These are phyloP conservation scores for Coreius guichenoti DNA, from an alignment of 2,797 vertebrate genomes.

Conservation along the genomic window DNA sequence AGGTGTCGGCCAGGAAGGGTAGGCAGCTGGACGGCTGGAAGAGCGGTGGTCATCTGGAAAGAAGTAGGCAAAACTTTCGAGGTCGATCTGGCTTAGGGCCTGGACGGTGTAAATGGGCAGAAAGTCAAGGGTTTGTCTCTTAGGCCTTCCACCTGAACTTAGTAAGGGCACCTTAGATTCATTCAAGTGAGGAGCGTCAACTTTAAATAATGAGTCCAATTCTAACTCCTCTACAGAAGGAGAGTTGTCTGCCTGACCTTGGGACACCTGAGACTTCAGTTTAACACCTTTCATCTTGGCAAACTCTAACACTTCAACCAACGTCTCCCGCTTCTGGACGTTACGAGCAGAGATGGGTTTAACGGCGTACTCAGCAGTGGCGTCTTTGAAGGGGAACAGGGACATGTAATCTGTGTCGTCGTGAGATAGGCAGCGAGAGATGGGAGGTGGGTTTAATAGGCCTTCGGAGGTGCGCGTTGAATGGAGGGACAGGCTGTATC, in stretches of 20 bases:
- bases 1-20: conserved; percentile 77
- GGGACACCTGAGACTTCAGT: not conserved
- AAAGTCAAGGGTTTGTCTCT: conserved; percentile 69
- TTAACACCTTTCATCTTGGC: not conserved
- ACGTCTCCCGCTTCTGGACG: conserved; percentile 49
- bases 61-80: conserved; percentile 79
- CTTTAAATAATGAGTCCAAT: conserved; percentile 29
- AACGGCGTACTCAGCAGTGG: conserved; percentile 75
- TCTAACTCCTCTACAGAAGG: conserved; percentile 34
- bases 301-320: not conserved
- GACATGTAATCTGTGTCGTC: conserved; percentile 78
- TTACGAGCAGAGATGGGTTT: conserved; percentile 61
- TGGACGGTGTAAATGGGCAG: conserved; percentile 66
- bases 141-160: conserved; percentile 52
- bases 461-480: conserved; percentile 32
- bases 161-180: conserved; percentile 6
- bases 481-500: conserved; percentile 55
- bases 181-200: not conserved
- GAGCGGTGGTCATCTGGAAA: conserved; percentile 81
- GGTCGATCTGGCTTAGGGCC: conserved; percentile 67
- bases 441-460: conserved; percentile 53
- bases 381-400: conserved; percentile 80
- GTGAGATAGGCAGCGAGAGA: conserved; percentile 69
- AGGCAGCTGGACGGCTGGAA: conserved; percentile 59
- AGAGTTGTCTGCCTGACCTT: not conserved